phyloP scores from a whole-genome alignment of 2,888 invertebrate genomes.

The Lumbricus terrestris region DNA sequence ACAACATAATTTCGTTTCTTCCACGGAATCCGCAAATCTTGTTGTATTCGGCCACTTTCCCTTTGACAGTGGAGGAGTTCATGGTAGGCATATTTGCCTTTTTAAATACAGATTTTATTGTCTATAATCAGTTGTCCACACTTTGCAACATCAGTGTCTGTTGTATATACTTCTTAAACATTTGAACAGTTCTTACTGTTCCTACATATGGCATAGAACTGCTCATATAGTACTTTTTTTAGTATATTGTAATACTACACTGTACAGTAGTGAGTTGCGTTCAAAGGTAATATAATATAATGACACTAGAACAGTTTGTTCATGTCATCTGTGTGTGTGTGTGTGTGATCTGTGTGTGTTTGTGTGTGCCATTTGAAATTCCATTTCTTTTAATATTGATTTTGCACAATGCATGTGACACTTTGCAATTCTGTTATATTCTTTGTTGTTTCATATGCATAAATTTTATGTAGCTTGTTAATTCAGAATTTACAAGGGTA shows the following conservation, averaged over 20 bases:
- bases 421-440: not conserved
- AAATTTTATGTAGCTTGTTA: not conserved
- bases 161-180: no score
- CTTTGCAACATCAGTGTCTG: no score
- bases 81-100: conserved; percentile 68
- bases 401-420: not conserved
- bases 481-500: not conserved
- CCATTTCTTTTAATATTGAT: not conserved
- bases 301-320: no score
- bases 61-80: conserved; percentile 95
- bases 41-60: conserved; percentile 98
- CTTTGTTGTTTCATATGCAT: not conserved
- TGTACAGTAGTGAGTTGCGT: no score
- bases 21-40: conserved; percentile 95
- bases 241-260: no score
- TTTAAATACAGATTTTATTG: not conserved
- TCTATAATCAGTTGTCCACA: not conserved
- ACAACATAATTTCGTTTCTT: conserved; percentile 88
- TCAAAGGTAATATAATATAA: no score
- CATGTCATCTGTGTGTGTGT: no score
- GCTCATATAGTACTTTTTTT: no score
- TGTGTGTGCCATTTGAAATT: no score
- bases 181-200: no score
- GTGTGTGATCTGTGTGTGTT: not conserved
- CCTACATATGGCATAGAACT: no score